Percentiles rank a stretch among this genome's conserved stretches.
Conservation (phyloP, 37 sponge, comb jelly and placozoan species). For the Cladorhizidae sp. region DNA sequence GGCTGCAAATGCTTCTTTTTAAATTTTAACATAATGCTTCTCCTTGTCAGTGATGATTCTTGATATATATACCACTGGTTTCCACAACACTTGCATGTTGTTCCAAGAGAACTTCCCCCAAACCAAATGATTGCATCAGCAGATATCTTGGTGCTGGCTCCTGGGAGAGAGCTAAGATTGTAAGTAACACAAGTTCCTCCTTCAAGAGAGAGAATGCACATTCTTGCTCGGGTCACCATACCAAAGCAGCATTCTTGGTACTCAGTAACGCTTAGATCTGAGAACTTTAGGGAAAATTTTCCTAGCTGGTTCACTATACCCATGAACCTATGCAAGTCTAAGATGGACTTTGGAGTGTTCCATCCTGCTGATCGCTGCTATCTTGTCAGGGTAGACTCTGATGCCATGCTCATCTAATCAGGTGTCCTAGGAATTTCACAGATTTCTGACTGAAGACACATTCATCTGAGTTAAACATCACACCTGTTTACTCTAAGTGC, state of each 20-base stretch:
- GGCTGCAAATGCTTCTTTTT: no score
- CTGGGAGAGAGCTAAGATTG: conserved; percentile 31
- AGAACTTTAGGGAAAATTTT: conserved; percentile 54
- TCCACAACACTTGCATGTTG: no score
- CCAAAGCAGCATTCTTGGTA: conserved; percentile 12
- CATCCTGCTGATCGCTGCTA: conserved; percentile 25
- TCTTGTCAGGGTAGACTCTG: conserved; percentile 47
- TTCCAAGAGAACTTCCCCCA: conserved; percentile 35
- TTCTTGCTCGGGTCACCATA: conserved; percentile 46
- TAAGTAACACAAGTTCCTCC: conserved; percentile 30
- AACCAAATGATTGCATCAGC: conserved; percentile 51
- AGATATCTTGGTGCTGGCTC: conserved; percentile 23
- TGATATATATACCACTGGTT: no score
- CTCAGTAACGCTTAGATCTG: conserved; percentile 43
- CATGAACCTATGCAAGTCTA: conserved; percentile 39
- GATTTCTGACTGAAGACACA: conserved; percentile 29
- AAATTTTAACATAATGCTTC: no score
- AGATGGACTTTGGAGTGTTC: conserved; percentile 2
- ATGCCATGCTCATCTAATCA: conserved; percentile 39
- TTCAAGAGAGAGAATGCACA: conserved; percentile 20
- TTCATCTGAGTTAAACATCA: conserved; percentile 46
- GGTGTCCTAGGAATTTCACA: conserved; percentile 44
- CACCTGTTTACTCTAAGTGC: conserved; percentile 12
- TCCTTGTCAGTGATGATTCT: no score
- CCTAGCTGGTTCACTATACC: conserved; percentile 59